Percentiles rank a stretch among this genome's conserved stretches.
These are phyloP conservation scores for Trisateles emortualis DNA, from an alignment of 2,888 invertebrate species.

Conservation along the genomic window DNA sequence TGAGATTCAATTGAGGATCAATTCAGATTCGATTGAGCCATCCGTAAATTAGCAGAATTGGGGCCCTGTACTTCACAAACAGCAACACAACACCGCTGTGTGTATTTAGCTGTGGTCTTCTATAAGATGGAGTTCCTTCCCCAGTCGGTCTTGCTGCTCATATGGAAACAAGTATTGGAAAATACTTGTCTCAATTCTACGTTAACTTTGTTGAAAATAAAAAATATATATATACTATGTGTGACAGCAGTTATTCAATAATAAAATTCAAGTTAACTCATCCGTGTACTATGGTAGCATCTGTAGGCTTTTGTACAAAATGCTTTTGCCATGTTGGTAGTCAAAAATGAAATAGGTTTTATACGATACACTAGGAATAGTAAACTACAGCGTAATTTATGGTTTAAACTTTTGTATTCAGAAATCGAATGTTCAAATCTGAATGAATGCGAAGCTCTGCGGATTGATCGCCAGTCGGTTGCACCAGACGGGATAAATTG, in stretches of 20 bases:
- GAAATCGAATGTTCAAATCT: constrained; percentile 15
- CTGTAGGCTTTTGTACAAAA: constrained; percentile 26
- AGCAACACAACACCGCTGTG: too few relatives aligned
- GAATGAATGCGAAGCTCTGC: constrained; percentile 23
- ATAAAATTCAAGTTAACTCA: constrained; percentile 37
- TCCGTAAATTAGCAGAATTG: too few relatives aligned
- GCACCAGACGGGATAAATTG: constrained; percentile 42
- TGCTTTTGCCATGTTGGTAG: constrained; percentile 4
- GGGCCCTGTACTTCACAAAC: too few relatives aligned
- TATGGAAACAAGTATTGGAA: not conserved
- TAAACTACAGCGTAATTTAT: constrained; percentile 18
- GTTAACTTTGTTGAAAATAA: constrained; percentile 33
- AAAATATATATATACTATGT: constrained; percentile 32
- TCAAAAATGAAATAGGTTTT: too few relatives aligned
- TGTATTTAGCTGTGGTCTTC: too few relatives aligned
- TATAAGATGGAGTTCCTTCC: too few relatives aligned
- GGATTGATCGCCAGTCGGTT: constrained; percentile 14
- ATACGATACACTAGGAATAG: constrained; percentile 14
- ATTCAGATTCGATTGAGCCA: too few relatives aligned
- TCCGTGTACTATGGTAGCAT: constrained; percentile 18
- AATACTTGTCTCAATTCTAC: constrained; percentile 22
- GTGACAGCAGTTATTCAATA: constrained; percentile 22
- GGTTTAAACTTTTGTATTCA: constrained; percentile 12
- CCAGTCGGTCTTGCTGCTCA: too few relatives aligned
- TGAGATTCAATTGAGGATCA: too few relatives aligned